These are phyloP conservation scores for Dicycla oo DNA, from an alignment of 2,888 invertebrate species.

Conservation along the genomic window DNA sequence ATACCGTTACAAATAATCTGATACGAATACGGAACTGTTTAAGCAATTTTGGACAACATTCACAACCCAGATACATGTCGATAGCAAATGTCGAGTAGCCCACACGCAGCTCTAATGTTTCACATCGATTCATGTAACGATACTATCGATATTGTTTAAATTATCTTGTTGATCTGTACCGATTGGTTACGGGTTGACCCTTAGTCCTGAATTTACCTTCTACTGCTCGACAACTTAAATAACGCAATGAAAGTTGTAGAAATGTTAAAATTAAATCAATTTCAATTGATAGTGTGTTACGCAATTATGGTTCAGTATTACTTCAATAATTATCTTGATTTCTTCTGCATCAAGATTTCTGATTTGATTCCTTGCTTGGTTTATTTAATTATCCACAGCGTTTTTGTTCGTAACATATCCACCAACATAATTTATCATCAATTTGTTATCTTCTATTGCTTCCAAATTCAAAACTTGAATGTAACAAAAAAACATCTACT, in stretches of 20 bases:
- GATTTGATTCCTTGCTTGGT: background rate
- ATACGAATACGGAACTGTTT: slow-evolving; percentile 54
- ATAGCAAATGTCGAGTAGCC: slow-evolving; percentile 57
- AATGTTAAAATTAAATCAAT: no score
- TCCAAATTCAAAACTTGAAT: background rate
- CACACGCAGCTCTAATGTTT: slow-evolving; percentile 59
- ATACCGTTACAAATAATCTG: slow-evolving; percentile 63
- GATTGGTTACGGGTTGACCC: slow-evolving; percentile 28
- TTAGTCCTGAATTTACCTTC: background rate
- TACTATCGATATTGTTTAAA: slow-evolving; percentile 48
- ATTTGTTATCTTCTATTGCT: background rate
- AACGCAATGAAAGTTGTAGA: no score
- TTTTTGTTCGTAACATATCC: background rate
- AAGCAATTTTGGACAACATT: slow-evolving; percentile 60
- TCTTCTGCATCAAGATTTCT: background rate
- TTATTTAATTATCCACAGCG: background rate
- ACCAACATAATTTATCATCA: background rate
- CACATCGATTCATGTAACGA: slow-evolving; percentile 48
- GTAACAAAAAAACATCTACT: slow-evolving; percentile 37
- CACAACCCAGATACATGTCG: slow-evolving; percentile 58
- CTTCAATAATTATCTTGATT: background rate
- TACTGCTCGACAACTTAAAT: no score
- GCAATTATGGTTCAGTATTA: no score
- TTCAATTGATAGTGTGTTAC: no score
- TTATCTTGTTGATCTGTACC: slow-evolving; percentile 44